Evolutionary conservation across 1,140 invertebrate species (phyloP).

Genomic region (Cotesia chilonis): DNA sequence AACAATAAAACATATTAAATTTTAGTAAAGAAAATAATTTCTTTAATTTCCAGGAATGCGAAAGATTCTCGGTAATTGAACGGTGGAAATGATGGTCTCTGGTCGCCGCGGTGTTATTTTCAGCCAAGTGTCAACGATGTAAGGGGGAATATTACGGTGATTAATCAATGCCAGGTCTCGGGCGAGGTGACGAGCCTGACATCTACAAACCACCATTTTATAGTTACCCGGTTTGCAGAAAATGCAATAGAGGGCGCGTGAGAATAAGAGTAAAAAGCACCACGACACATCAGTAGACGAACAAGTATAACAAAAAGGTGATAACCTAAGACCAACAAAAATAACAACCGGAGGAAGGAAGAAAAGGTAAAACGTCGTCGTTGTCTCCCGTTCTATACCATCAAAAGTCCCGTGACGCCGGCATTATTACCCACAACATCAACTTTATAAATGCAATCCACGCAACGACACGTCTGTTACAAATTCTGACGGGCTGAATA

Average conservation of each 20-base stretch:
- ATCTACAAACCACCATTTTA: slow-evolving; percentile 29
- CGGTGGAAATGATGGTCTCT: not conserved
- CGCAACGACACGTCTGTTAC: slow-evolving; percentile 20
- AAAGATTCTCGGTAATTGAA: slow-evolving; percentile 24
- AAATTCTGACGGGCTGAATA: slow-evolving; percentile 10
- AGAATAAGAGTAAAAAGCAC: slow-evolving; percentile 11
- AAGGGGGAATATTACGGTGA: slow-evolving; percentile 39
- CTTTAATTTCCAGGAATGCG: slow-evolving; percentile 21
- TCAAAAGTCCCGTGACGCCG: slow-evolving; percentile 29
- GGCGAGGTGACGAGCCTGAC: slow-evolving; percentile 38
- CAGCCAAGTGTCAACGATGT: slow-evolving; percentile 24
- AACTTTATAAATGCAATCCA: slow-evolving; percentile 36
- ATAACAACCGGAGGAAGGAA: not conserved
- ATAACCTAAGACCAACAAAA: not conserved
- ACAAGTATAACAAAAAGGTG: slow-evolving; percentile 2
- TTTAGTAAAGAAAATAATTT: slow-evolving; percentile 8
- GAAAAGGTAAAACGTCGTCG: not conserved
- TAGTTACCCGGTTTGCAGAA: slow-evolving; percentile 18
- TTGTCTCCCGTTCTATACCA: slow-evolving; percentile 3
- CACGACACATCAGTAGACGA: not conserved
- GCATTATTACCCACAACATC: slow-evolving; percentile 24
- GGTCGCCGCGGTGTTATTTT: slow-evolving; percentile 10
- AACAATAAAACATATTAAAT: not conserved
- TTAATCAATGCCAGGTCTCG: slow-evolving; percentile 39
- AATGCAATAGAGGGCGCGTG: slow-evolving; percentile 29